A percentile compares a stretch with the other conserved stretches of the same genome.
These are phyloP conservation scores for Rhinolophus ferrumequinum DNA, from an alignment of 2,113 vertebrate species.

Conservation along the genomic window DNA sequence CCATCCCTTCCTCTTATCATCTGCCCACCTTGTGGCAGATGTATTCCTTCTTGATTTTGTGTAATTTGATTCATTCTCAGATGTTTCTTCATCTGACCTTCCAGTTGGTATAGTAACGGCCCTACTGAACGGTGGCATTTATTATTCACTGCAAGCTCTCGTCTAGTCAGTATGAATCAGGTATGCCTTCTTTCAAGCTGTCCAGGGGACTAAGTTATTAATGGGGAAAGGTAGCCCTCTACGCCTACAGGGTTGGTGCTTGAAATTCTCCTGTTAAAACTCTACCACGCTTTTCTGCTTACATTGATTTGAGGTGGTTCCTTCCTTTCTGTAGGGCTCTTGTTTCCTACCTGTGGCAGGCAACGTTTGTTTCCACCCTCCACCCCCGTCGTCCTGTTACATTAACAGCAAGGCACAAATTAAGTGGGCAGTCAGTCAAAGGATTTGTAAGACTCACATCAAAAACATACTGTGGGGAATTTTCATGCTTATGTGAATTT, in stretches of 20 bases:
- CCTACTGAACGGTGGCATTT: constrained; percentile 1
- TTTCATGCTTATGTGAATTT: too few species aligned
- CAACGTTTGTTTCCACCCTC: neutral
- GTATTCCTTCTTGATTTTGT: neutral
- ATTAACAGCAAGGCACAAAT: neutral
- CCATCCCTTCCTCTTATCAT: neutral
- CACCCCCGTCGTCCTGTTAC: neutral
- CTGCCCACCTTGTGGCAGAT: neutral
- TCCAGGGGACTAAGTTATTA: neutral
- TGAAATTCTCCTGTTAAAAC: constrained; percentile 14
- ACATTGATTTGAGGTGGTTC: neutral
- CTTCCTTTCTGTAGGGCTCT: neutral
- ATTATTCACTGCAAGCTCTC: constrained; percentile 42
- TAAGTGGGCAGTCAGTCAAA: neutral
- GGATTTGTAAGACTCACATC: constrained; percentile 45
- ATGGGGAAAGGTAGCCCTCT: neutral
- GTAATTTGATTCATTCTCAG: neutral
- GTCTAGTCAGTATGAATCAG: constrained; percentile 16
- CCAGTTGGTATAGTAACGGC: constrained; percentile 16
- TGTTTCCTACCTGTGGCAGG: neutral
- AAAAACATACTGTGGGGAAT: neutral
- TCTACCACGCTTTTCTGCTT: neutral
- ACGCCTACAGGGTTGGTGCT: neutral
- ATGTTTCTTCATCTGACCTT: constrained; percentile 50
- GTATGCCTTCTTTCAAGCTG: constrained; percentile 33